Evolutionary conservation across 2,888 invertebrate genomes (phyloP).

Genomic region (Bombylius major): DNA sequence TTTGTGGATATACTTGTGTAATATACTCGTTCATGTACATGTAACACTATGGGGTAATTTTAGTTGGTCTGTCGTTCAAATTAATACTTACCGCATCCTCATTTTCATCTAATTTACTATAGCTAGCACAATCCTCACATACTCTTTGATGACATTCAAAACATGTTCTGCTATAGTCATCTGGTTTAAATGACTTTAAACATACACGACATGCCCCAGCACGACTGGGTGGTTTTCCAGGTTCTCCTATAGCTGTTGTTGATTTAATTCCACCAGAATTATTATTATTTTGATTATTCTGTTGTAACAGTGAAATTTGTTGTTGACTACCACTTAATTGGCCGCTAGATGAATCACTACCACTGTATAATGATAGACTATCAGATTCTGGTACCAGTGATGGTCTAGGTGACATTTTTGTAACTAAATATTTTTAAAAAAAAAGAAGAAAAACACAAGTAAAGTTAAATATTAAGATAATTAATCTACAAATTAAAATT

Average conservation of each 20-base stretch:
- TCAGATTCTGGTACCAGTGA: slow-evolving; percentile 37
- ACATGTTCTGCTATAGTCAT: slow-evolving; percentile 78
- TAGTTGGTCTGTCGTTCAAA: too few species aligned
- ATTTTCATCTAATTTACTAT: slow-evolving; percentile 71
- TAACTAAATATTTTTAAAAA: slow-evolving; percentile 41
- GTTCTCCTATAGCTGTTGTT: slow-evolving; percentile 34
- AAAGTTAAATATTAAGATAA: too few species aligned
- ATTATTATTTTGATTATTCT: slow-evolving; percentile 34
- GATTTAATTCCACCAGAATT: slow-evolving; percentile 15
- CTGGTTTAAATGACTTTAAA: slow-evolving; percentile 76
- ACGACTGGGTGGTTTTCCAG: slow-evolving; percentile 60
- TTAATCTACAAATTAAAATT: too few species aligned
- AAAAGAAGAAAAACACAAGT: not conserved
- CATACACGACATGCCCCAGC: slow-evolving; percentile 72
- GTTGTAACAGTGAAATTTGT: slow-evolving; percentile 32
- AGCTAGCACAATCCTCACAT: slow-evolving; percentile 87
- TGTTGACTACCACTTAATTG: slow-evolving; percentile 20
- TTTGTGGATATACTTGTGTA: too few species aligned
- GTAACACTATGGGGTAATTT: too few species aligned
- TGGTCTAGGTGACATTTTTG: slow-evolving; percentile 56
- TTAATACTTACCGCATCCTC: slow-evolving; percentile 59
- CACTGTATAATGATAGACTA: slow-evolving; percentile 20
- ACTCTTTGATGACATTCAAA: slow-evolving; percentile 83
- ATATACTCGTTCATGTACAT: too few species aligned
- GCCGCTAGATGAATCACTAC: slow-evolving; percentile 32